Percentiles rank a stretch among this genome's conserved stretches.
Evolutionary conservation across 35 echinoderm and acorn worm genomes (phyloP).

Genomic region (Ophiothrix spiculata): DNA sequence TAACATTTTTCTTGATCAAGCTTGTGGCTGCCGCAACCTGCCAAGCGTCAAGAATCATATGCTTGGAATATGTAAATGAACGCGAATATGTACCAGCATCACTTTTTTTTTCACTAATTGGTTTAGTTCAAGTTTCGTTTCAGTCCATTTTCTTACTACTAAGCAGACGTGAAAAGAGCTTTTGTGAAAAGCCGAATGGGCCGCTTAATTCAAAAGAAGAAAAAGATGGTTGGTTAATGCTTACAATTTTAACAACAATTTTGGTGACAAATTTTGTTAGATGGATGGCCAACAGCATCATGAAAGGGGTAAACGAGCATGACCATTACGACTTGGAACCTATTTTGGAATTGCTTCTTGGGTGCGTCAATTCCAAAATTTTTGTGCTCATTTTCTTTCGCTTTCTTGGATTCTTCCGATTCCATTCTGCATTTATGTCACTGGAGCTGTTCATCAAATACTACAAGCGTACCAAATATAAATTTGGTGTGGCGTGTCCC

Average conservation of each 20-base stretch:
- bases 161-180: background rate
- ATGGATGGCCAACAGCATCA: background rate
- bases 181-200: background rate
- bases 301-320: background rate
- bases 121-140: background rate
- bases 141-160: background rate
- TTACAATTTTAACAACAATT: background rate
- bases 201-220: no score
- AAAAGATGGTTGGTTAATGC: background rate
- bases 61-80: background rate
- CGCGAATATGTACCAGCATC: background rate
- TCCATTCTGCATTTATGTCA: background rate
- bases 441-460: background rate
- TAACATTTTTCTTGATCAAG: background rate
- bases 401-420: background rate
- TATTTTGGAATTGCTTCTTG: background rate
- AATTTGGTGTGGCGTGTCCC: no score
- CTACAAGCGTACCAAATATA: no score
- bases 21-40: background rate
- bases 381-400: background rate
- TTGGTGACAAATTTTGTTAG: background rate
- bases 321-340: background rate
- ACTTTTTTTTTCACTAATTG: background rate
- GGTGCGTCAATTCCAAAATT: background rate
- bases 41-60: background rate